Conservation (phyloP, 2,797 vertebrate genomes). For the Acrossocheilus wenchowensis region DNA sequence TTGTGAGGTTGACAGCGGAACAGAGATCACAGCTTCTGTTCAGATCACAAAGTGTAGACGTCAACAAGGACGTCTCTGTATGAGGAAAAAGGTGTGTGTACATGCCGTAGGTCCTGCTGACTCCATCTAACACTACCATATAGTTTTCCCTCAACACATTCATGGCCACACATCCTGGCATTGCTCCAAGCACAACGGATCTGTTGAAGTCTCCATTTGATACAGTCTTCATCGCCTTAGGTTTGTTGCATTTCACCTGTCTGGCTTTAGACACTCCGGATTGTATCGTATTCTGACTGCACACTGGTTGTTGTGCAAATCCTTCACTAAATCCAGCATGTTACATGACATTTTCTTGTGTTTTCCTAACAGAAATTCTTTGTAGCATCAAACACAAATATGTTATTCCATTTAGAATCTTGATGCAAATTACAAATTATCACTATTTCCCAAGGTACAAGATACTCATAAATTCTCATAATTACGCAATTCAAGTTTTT, state of each 20-base stretch:
- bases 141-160: background rate
- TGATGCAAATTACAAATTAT: background rate
- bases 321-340: background rate
- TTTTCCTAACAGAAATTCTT: background rate
- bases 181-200: background rate
- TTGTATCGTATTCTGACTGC: background rate
- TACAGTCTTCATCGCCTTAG: background rate
- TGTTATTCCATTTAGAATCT: background rate
- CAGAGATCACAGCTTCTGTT: constrained; percentile 20
- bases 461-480: no score
- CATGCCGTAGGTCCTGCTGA: background rate
- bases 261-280: background rate
- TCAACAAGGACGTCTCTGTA: constrained; percentile 6
- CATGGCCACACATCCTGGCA: background rate
- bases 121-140: background rate
- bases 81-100: background rate
- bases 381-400: no score
- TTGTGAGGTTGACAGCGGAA: background rate
- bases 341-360: background rate
- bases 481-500: no score
- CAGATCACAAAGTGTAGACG: background rate
- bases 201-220: background rate
- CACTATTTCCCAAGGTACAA: no score
- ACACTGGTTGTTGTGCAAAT: background rate
- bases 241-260: background rate